Evolutionary conservation across 2,888 invertebrate species (phyloP).

Genomic region (Eristalinus sepulchralis): DNA sequence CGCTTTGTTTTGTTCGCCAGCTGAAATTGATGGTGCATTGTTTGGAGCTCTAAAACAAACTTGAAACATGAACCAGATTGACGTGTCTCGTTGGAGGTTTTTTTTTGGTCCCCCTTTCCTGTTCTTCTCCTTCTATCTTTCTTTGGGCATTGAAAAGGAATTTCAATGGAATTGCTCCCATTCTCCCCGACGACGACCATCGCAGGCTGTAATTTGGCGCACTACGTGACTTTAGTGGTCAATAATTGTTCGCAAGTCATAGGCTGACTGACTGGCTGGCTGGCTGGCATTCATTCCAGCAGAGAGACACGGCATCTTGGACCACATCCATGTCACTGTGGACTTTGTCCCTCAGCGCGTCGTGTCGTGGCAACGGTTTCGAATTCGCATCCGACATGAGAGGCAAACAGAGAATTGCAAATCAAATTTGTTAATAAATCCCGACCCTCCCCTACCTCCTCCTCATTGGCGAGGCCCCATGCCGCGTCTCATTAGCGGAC

Average conservation of each 20-base stretch:
- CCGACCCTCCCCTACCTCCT: neutral
- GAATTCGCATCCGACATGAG: neutral
- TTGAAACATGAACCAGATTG: constrained; percentile 71
- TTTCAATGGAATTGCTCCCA: constrained; percentile 56
- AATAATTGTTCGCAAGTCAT: constrained; percentile 58
- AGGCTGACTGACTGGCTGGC: neutral
- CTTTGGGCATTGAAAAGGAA: constrained; percentile 26
- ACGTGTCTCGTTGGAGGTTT: constrained; percentile 42
- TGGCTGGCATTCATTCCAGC: neutral
- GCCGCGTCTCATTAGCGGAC: constrained; percentile 43
- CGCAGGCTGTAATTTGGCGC: constrained; percentile 66
- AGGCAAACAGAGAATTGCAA: neutral
- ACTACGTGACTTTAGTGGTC: constrained; percentile 59
- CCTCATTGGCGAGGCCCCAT: neutral
- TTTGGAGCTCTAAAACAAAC: constrained; percentile 64
- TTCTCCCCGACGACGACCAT: constrained; percentile 25
- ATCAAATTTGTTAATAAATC: constrained; percentile 47
- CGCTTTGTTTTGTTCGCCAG: constrained; percentile 47
- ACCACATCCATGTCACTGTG: neutral
- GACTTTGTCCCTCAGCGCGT: neutral
- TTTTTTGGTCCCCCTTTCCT: constrained; percentile 19
- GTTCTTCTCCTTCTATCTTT: neutral
- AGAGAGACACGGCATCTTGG: neutral
- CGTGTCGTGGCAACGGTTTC: neutral
- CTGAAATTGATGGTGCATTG: constrained; percentile 68